These are phyloP conservation scores for Andrena haemorrhoa DNA, from an alignment of 2,888 invertebrate species.

Conservation along the genomic window DNA sequence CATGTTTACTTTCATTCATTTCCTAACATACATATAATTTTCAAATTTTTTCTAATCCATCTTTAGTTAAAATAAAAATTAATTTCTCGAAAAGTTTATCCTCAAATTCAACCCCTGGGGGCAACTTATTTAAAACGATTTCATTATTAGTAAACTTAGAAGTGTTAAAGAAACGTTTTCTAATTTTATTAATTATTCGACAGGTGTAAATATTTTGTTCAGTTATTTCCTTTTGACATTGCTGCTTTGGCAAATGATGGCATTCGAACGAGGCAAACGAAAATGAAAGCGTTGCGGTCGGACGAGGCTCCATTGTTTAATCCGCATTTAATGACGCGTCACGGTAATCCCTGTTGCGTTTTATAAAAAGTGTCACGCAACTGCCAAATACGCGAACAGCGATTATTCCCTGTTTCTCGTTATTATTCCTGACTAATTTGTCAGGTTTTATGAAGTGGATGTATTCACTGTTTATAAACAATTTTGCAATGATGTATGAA, in stretches of 20 bases:
- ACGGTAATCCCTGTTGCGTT: slow-evolving; percentile 49
- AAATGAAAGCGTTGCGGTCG: slow-evolving; percentile 61
- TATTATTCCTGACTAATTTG: neutral
- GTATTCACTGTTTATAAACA: neutral
- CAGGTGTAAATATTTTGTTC: too few relatives aligned
- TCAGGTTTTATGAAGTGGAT: neutral
- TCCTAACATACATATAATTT: too few relatives aligned
- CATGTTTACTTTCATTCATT: too few relatives aligned
- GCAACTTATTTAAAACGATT: too few relatives aligned
- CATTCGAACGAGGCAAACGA: slow-evolving; percentile 31
- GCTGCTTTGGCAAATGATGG: neutral
- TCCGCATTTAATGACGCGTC: slow-evolving; percentile 81
- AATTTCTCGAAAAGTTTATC: too few relatives aligned
- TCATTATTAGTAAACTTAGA: too few relatives aligned
- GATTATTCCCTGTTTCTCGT: slow-evolving; percentile 13
- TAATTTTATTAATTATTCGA: too few relatives aligned
- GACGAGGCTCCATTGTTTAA: slow-evolving; percentile 73
- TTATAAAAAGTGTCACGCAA: slow-evolving; percentile 35
- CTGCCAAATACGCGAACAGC: neutral
- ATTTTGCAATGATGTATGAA: neutral
- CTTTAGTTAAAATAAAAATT: too few relatives aligned
- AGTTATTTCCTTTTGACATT: neutral
- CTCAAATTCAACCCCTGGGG: too few relatives aligned
- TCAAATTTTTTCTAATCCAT: too few relatives aligned
- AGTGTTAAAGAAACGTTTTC: too few relatives aligned